Evolutionary conservation across 2,888 invertebrate genomes (phyloP), one percentile per base, ranked within the genome.

Genomic region (Tricholauxania praeusta): DNA sequence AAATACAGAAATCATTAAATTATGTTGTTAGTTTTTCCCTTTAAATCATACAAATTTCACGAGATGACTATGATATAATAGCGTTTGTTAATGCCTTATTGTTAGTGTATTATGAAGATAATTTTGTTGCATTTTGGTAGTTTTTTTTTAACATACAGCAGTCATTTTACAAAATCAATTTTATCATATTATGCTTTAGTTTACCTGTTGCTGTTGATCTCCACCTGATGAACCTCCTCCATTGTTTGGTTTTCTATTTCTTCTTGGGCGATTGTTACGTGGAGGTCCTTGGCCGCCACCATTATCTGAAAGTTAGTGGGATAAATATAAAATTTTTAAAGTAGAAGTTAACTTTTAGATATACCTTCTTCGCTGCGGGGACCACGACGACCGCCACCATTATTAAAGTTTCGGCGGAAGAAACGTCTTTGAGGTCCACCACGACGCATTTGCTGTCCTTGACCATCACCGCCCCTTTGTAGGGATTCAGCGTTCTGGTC

Each of bases 351-450:
- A 65, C 17, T 10, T 5, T 81, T 73, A 80, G 81, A 71, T 81
- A 77, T 81, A 77, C 84, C 85, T 74, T 86, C 86, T 51, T 75
- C 78, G 68, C 78, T 80, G 53, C 82, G 82, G 67, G 81, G 82
- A 69, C 80, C 81, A 75, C 80, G 79, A 70, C 81, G 82, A 53
- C 70, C 62, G 22, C 82, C 83, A 68, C 82, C 82, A 74, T 80
- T 80, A 74, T 80, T 79, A 89, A 91, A 92, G 86, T 93, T 93
- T 79, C 92, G 92, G 82, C 92, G 93, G 91, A 91, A 93, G 88
- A 91, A 93, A 82, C 93, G 91, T 82, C 90, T 89, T 76, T 88
- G 87, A 76, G 89, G 89, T 75, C 89, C 87, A 77, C 87, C 89
- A 85, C 89, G 89, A 87, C 90, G 89, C 78, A 79, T 80, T 77